Evolutionary conservation across 1,140 invertebrate genomes (phyloP).

Genomic region (Trypoxylus dichotomus): DNA sequence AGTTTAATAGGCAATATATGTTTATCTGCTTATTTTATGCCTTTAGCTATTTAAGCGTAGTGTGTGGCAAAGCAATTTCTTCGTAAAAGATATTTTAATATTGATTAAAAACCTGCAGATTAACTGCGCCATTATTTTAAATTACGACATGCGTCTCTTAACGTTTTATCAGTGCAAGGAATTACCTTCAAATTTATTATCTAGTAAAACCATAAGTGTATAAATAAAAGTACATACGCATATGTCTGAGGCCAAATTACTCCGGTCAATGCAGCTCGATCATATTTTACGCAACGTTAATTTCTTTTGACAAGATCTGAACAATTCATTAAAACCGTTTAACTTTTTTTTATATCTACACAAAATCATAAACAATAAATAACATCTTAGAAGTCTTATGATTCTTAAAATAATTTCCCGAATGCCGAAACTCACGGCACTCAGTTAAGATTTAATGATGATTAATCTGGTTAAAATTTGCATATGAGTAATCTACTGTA

Average conservation of each 20-base stretch:
- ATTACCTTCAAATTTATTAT: slow-evolving; percentile 3
- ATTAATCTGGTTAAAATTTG: too few relatives aligned
- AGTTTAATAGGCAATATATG: slow-evolving; percentile 15
- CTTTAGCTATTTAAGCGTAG: background rate
- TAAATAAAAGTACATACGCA: background rate
- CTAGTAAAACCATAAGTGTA: background rate
- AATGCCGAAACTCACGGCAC: too few relatives aligned
- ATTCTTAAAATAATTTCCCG: too few relatives aligned
- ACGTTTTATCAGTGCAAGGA: background rate
- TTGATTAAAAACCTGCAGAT: slow-evolving; percentile 15
- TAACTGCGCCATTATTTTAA: background rate
- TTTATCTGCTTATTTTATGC: slow-evolving; percentile 5
- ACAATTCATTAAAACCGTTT: too few relatives aligned
- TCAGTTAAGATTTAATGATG: too few relatives aligned
- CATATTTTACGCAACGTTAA: too few relatives aligned
- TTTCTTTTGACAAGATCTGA: too few relatives aligned
- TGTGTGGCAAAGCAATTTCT: background rate
- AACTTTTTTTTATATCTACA: too few relatives aligned
- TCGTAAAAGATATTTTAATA: slow-evolving; percentile 9
- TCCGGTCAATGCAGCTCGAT: too few relatives aligned
- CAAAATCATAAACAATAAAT: too few relatives aligned
- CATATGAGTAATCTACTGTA: too few relatives aligned
- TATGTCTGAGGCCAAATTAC: background rate
- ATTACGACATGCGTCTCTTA: background rate
- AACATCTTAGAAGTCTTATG: too few relatives aligned